A percentile compares a stretch with the other conserved stretches of the same genome.
phyloP scores from a whole-genome alignment of 1,140 invertebrate genomes.

The Wiebesia pumilae region DNA sequence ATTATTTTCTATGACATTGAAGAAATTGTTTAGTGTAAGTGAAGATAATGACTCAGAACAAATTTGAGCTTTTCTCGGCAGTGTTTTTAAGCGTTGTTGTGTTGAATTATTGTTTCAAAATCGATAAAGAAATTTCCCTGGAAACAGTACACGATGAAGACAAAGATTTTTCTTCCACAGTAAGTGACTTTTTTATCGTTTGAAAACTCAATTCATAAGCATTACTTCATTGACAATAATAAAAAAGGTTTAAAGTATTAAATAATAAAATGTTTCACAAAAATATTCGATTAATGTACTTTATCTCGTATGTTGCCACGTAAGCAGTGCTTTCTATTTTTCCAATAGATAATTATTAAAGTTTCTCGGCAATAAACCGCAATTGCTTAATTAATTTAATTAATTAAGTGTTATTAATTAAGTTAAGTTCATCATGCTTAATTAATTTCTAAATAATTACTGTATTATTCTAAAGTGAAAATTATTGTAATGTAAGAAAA shows the following conservation, averaged over 20 bases:
- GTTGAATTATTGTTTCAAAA: neutral
- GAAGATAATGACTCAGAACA: neutral
- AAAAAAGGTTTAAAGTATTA: neutral
- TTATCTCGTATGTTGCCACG: neutral
- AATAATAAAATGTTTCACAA: neutral
- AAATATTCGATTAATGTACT: neutral
- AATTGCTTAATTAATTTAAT: no score
- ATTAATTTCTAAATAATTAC: neutral
- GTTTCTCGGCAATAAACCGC: neutral
- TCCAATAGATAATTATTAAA: neutral
- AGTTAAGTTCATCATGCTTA: neutral
- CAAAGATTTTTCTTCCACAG: conserved; percentile 1
- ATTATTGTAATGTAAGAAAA: conserved; percentile 12
- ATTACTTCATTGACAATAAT: neutral
- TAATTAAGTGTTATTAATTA: no score
- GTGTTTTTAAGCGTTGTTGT: conserved; percentile 11
- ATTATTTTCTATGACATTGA: no score
- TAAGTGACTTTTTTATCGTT: neutral
- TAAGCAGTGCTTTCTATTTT: neutral
- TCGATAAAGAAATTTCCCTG: neutral
- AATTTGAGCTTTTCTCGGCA: neutral
- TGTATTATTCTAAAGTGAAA: neutral
- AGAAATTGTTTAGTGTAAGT: neutral
- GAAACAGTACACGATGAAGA: neutral
- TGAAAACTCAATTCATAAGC: no score